Evolutionary conservation across 2,888 invertebrate species (phyloP), one percentile per base, ranked within the genome.

Genomic region (Thyatira batis): DNA sequence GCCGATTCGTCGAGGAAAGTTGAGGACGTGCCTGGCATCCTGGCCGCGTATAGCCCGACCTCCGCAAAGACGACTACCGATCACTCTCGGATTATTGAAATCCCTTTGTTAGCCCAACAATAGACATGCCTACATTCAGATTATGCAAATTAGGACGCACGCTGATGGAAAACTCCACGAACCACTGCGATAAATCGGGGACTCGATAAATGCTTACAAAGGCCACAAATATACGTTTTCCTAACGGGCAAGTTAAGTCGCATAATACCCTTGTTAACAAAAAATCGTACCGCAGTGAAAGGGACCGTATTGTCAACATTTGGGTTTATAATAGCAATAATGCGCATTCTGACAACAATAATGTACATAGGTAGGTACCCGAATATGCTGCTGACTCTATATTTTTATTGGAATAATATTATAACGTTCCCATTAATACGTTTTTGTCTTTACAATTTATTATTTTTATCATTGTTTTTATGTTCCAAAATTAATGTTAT

Each of bases 231-330:
- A 65, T 67, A 58, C 65, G 61, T 61, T 63, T 69, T 66, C 65
- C 66, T 60, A 58, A 61, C 54, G 61, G 67, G 71, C 67, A 74
- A 61, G 70, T 69, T 74, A 71, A 69, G 58, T 65, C 72, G 54
- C 60, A 67, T 72, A 75, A 72, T 71, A 77, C 73, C 75, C 67
- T 70, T 71, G 75, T 75, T 78, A 76, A 73, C 76, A 78, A 77
- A 76, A 77, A 76, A 71, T 67, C 68, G 55, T 71, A 63, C 61
- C 65, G 39, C 58, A 49, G 53, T 54, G 58, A 71, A 61, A 73
- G 67, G 68, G 68, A 56, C 61, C 64, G 55, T 67, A 67, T 71
- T 71, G 70, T 73, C 69, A 65, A 70, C 68, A 68, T 70, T 68
- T 61, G 63, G 67, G 57, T 71, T 71, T 68, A 71, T 69, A 71